Percentiles rank a stretch among this genome's conserved stretches.
Conservation (phyloP, 2,113 vertebrate species). For the Mormyrus lacerda region DNA sequence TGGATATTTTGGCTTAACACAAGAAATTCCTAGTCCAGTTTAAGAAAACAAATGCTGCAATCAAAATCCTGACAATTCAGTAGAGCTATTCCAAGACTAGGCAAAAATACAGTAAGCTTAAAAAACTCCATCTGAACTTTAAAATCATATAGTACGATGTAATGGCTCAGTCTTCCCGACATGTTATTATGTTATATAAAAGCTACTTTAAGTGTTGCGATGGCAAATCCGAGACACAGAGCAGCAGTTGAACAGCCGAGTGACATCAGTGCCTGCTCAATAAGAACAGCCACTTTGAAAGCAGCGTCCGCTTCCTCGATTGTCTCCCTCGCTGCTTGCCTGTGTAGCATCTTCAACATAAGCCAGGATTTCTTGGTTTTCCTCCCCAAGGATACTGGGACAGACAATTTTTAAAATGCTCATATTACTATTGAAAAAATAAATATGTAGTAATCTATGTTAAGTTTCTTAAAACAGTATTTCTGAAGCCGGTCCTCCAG, state of each 20-base stretch:
- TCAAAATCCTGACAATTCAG: background rate
- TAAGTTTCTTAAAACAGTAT: background rate
- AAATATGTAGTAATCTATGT: background rate
- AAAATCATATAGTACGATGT: background rate
- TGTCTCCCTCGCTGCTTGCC: background rate
- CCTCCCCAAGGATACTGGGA: background rate
- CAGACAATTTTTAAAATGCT: background rate
- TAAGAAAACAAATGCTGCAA: background rate
- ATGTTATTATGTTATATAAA: background rate
- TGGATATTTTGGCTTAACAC: background rate
- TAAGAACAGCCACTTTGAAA: background rate
- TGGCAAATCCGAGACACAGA: background rate
- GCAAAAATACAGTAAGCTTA: background rate
- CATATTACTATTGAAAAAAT: background rate
- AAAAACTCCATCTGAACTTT: slow-evolving; percentile 1
- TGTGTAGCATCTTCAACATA: background rate
- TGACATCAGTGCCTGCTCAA: background rate
- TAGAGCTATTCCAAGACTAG: background rate
- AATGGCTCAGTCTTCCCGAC: background rate
- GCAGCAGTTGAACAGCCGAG: background rate
- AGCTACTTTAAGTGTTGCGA: background rate
- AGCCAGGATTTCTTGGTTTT: background rate
- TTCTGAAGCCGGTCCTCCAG: background rate
- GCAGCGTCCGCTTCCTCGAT: background rate
- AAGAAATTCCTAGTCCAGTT: background rate